Base-by-base conservation (phyloP, 2,113 vertebrate genomes). In the Casuarius casuarius region DNA sequence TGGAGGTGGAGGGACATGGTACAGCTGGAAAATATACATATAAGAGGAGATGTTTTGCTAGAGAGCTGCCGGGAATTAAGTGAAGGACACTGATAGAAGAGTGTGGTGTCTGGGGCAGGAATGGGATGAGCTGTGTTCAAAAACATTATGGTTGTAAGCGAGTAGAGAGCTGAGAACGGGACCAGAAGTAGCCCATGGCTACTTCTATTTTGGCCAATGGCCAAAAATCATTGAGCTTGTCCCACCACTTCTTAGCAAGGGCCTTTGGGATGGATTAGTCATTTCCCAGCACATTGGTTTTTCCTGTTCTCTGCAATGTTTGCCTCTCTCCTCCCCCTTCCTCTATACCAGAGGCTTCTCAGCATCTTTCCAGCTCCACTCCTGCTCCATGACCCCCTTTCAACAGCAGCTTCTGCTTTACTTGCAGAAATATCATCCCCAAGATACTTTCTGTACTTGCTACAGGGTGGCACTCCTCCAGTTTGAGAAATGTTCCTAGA, bases 201-300 rank as follows among this genome's bases (percentile, higher is more conserved):
- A 19, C 56, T 59, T 59, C 56, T 33, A 59, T 33, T 59, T 31
- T 59, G 31, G 56, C 56, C 31, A 29, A 19, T 4, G 56, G 96
- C 94, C 87, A 97, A 88, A 89, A 95, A 48, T 17, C 78, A 35
- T 2, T 22, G 49, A 85, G 79, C 59, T 83, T 66, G 90, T 94
- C 95, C 93, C 93, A 94, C 72, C 67, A 12, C 90, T 96, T 75
- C 77, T 80, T 10, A 92, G 90, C 67, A 52, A 86, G 54, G 91
- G 74, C 92, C 93, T 56, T 21, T 86, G 95, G 93, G 82, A 72
- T 88, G 91, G 96, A 85, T 93, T 92, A 83, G 90, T 93, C 63
- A 93, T 95, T 96, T 94, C 85, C 95, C 70, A 90, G 93, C 84
- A 70, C 71, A 59, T 91, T 0, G 56, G 1, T 22, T 94, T 95